Evolutionary conservation across 2,797 vertebrate genomes (phyloP), one percentile per base, ranked within the genome.

Genomic region (Synanceia verrucosa): DNA sequence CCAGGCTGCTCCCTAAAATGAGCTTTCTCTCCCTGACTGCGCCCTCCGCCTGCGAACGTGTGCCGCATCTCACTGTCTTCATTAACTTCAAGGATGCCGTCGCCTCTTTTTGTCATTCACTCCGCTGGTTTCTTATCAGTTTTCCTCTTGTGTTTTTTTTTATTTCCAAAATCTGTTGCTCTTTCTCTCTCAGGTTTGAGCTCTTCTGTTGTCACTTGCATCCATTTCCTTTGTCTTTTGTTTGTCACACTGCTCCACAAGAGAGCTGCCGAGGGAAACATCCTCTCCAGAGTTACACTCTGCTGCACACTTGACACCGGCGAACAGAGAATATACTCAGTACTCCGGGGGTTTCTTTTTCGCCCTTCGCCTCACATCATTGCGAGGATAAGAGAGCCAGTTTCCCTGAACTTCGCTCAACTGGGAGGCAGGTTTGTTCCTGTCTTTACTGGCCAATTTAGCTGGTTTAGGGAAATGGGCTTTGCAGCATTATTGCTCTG

Each of bases 1-100:
- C 89, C 78, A 69, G 81, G 73, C 81, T 87, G 88, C 84, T 88
- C 72, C 85, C 74, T 65, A 82, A 87, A 89, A 90, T 83, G 84
- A 89, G 87, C 82, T 81, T 82, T 72, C 83, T 60, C 81, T 84
- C 81, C 73, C 64, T 60, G 73, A 44, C 78, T 83, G 81, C 79
- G 70, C 52, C 83, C 73, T 77, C 70, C 3, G 53, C 79, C 65
- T 29, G 63, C 1, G 23, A 65, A 84, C 78, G 87, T 92, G 87
- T 59, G 76, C 59, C 68, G 88, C 80, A 88, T 91, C 69, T 53
- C 65, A 33, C 68, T 56, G 48, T 79, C 85, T 76, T 82, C 81
- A 82, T 91, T 88, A 85, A 71, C 83, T 71, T 59, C 70, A 73
- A 81, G 78, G 79, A 77, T 83, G 79, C 78, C 74, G 58, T 33